Conservation (phyloP, 2,888 invertebrate genomes). For the Ectemnius continuus region DNA sequence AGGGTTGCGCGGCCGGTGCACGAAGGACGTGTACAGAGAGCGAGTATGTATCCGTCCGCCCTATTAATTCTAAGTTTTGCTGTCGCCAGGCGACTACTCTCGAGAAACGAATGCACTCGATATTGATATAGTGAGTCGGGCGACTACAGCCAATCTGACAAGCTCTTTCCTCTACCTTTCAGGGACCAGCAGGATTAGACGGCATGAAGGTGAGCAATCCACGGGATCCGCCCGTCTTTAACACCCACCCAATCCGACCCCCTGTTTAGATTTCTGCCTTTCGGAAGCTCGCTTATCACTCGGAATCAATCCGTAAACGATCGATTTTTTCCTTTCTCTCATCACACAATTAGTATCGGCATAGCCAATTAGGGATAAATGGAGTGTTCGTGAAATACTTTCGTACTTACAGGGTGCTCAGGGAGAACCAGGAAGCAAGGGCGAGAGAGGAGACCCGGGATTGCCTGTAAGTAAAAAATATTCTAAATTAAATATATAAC, state of each 20-base stretch:
- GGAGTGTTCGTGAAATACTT: slow-evolving; percentile 47
- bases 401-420: slow-evolving; percentile 87
- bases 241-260: slow-evolving; percentile 26
- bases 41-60: not conserved
- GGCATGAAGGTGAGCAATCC: slow-evolving; percentile 92
- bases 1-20: slow-evolving; percentile 29
- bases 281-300: slow-evolving; percentile 42
- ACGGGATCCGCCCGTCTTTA: slow-evolving; percentile 58
- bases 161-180: slow-evolving; percentile 81
- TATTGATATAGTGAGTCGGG: slow-evolving; percentile 49
- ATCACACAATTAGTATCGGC: not conserved
- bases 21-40: slow-evolving; percentile 39
- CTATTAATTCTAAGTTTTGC: slow-evolving; percentile 44
- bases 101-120: slow-evolving; percentile 44
- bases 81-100: slow-evolving; percentile 37
- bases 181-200: slow-evolving; percentile 96
- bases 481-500: too few relatives aligned
- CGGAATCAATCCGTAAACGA: slow-evolving; percentile 11
- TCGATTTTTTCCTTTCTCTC: not conserved
- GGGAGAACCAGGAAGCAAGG: slow-evolving; percentile 94
- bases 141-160: slow-evolving; percentile 74
- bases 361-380: too few relatives aligned
- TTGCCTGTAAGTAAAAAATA: slow-evolving; percentile 85
- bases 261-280: slow-evolving; percentile 42
- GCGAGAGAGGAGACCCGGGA: slow-evolving; percentile 95